Base-by-base conservation (phyloP, 2,888 invertebrate genomes). In the Phytoseiulus persimilis region DNA sequence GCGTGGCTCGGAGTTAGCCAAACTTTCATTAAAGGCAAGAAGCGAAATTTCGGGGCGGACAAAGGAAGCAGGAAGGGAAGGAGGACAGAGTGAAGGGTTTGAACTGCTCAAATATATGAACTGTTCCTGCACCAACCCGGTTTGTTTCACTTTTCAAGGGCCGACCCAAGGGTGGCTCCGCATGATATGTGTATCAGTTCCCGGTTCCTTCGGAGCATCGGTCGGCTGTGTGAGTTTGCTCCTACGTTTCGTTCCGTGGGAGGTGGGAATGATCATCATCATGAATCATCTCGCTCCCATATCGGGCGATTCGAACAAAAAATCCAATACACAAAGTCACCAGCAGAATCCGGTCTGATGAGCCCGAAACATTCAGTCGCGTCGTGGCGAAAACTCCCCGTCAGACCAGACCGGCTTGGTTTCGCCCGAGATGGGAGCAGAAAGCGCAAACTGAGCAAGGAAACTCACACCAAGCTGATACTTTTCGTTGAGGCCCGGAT, bases 261-360 rank as follows among this genome's bases (percentile, higher is more conserved):
- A 65, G 1, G 65, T 28, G 11, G 65, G 28, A 6, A 23, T 23
- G 28, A 65, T 65, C 5, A 6, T 65, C 28, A 65, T 65, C 14
- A 65, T 65, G 18, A 65, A 65, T 65, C 65, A 65, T 65, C 18
- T 28, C 18, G 23, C 18, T 65, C 65, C 65, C 2, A 14, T 65
- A 65, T 65, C 65, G 65, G 18, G 65, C 65, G 28, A 23, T 65
- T 65, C 65, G 28, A 65, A 65, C 65, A 18, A 65, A 65, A 18
- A 65, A 65, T 65, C 65, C 65, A 65, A 65, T 65, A 65, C 65
- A 65, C 65, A 65, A 65, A 65, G 65, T 65, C 65, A 65, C 65
- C 65, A 65, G 23, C 65, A 65, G 65, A 65, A 65, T 65, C 65
- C 65, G 65, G 28, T 65, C 65, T 65, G 65, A 65, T 65, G 65